A percentile compares a stretch with the other conserved stretches of the same genome.
Evolutionary conservation across 2,888 invertebrate species (phyloP).

Genomic region (Malachius bipustulatus): DNA sequence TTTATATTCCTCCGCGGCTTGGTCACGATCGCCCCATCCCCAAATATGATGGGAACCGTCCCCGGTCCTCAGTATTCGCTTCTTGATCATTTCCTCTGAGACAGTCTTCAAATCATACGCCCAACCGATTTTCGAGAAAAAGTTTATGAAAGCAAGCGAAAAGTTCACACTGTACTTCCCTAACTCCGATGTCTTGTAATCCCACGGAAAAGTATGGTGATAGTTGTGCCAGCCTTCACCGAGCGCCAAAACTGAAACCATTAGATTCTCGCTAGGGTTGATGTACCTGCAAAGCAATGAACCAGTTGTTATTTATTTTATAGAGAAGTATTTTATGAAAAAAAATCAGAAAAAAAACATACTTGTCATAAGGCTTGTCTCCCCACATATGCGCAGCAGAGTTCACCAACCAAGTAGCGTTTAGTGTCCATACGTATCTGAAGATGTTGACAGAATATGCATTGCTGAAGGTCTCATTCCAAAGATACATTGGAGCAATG

Average conservation of each 20-base stretch:
- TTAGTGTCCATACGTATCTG: constrained; percentile 68
- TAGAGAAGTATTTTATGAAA: neutral
- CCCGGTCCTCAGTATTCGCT: constrained; percentile 44
- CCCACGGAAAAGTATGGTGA: constrained; percentile 78
- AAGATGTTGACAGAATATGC: constrained; percentile 60
- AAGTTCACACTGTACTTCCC: constrained; percentile 61
- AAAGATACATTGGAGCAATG: constrained; percentile 58
- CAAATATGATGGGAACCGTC: constrained; percentile 44
- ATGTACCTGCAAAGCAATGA: constrained; percentile 45
- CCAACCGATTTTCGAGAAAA: constrained; percentile 73
- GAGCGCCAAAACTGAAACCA: constrained; percentile 54
- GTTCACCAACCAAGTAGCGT: constrained; percentile 85
- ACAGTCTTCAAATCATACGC: constrained; percentile 80
- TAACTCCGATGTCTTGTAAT: constrained; percentile 72
- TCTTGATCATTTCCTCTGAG: constrained; percentile 53
- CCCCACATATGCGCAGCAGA: constrained; percentile 79
- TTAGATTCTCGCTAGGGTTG: constrained; percentile 58
- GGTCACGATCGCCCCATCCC: constrained; percentile 71
- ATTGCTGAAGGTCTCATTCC: constrained; percentile 61
- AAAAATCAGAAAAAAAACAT: constrained; percentile 25
- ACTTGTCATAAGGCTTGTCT: constrained; percentile 62
- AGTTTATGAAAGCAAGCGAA: constrained; percentile 66
- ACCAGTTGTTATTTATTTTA: too few relatives aligned
- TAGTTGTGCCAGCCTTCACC: constrained; percentile 84
- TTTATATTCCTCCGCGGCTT: constrained; percentile 33